Evolutionary conservation across 2,888 invertebrate species (phyloP).

Genomic region (Amiota communis): DNA sequence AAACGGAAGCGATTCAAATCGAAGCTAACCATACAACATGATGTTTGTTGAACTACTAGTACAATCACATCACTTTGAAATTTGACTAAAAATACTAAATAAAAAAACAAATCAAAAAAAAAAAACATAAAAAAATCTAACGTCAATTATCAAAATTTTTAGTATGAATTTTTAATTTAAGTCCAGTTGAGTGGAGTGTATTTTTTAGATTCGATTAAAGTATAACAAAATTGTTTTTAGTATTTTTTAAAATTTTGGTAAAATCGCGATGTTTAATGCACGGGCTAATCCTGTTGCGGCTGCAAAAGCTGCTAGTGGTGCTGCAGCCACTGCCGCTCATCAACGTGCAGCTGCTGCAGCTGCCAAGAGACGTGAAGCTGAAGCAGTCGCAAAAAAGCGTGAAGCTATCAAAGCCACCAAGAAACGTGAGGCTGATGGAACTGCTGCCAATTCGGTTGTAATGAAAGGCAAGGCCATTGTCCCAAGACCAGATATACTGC

Average conservation of each 20-base stretch:
- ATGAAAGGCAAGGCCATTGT: conserved; percentile 42
- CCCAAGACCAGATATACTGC: conserved; percentile 64
- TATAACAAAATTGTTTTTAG: too few species aligned
- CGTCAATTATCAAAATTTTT: too few species aligned
- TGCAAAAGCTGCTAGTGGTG: neutral
- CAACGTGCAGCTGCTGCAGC: neutral
- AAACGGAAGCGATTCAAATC: neutral
- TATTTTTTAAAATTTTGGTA: too few species aligned
- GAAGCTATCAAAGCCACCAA: conserved; percentile 26
- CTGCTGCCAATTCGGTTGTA: neutral
- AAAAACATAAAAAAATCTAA: neutral
- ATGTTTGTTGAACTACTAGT: too few species aligned
- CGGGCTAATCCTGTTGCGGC: too few species aligned
- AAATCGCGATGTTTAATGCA: too few species aligned
- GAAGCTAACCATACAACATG: neutral
- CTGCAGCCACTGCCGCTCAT: neutral
- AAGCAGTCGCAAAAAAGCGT: neutral
- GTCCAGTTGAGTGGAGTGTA: too few species aligned
- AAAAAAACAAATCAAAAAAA: neutral
- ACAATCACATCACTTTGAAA: too few species aligned
- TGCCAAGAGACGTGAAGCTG: neutral
- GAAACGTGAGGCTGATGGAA: conserved; percentile 1
- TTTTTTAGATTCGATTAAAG: too few species aligned
- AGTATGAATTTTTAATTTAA: too few species aligned
- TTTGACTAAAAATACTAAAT: neutral